phyloP scores from a whole-genome alignment of 1,140 invertebrate species.

The Formica selysi region DNA sequence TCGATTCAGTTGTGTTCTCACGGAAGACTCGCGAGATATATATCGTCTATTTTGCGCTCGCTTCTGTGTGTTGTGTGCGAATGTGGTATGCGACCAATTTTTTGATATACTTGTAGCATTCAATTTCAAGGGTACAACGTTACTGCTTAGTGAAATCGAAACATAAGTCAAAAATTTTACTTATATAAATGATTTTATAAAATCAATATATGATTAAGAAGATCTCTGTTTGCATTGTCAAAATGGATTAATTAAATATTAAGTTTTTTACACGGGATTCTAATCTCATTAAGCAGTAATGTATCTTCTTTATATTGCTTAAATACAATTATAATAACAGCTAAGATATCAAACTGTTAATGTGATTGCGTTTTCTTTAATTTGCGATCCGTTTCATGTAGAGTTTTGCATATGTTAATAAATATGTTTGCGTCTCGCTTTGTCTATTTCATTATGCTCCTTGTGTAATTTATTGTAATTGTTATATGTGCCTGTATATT shows the following conservation, averaged over 20 bases:
- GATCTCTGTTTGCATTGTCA: neutral
- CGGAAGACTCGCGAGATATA: conserved; percentile 17
- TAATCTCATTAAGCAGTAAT: neutral
- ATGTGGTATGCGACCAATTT: conserved; percentile 8
- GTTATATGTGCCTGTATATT: neutral
- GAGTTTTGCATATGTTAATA: conserved; percentile 36
- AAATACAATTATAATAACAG: neutral
- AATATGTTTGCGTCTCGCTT: conserved; percentile 38
- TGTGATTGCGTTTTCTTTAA: conserved; percentile 9
- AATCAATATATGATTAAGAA: neutral
- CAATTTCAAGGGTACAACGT: neutral
- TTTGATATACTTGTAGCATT: conserved; percentile 7
- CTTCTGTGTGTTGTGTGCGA: neutral
- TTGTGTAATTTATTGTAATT: conserved; percentile 21
- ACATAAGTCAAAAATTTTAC: neutral
- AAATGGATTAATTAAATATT: neutral
- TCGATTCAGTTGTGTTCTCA: neutral
- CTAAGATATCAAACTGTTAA: neutral
- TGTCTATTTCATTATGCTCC: conserved; percentile 1
- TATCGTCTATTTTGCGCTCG: conserved; percentile 7
- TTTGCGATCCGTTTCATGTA: conserved; percentile 2
- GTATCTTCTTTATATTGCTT: conserved; percentile 1
- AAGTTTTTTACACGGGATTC: neutral
- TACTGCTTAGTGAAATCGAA: conserved; percentile 10
- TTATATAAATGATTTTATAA: neutral